Percentiles rank a stretch among this genome's conserved stretches.
phyloP scores from a whole-genome alignment of 2,113 vertebrate species.

The Eretmochelys imbricata region DNA sequence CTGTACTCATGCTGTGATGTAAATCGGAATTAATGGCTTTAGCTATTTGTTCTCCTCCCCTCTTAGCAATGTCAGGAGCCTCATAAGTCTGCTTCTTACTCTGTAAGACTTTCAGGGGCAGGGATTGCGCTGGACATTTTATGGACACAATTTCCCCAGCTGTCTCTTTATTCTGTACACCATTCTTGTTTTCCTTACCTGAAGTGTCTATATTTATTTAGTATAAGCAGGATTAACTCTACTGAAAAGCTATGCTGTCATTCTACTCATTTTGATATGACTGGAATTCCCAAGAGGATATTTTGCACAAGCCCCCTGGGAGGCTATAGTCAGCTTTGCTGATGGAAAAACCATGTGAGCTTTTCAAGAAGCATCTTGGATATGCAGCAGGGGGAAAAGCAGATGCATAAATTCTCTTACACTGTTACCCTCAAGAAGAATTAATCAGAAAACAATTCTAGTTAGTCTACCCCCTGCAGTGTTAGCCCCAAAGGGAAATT shows the following conservation, averaged over 20 bases:
- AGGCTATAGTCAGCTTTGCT: background rate
- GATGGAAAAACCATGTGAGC: background rate
- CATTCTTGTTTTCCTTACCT: background rate
- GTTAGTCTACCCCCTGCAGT: background rate
- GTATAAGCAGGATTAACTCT: background rate
- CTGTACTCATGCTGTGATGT: background rate
- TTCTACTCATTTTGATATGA: background rate
- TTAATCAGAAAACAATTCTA: background rate
- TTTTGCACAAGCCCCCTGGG: background rate
- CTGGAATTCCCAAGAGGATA: background rate
- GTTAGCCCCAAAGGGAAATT: background rate
- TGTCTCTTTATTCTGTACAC: background rate
- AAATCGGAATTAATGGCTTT: background rate
- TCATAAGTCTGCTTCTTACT: background rate
- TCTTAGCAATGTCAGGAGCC: background rate
- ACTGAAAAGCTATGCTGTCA: background rate
- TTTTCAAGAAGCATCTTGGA: background rate
- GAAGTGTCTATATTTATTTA: background rate
- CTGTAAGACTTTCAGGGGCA: background rate
- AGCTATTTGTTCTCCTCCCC: background rate
- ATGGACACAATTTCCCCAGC: background rate
- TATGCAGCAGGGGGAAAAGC: background rate
- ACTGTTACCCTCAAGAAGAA: background rate
- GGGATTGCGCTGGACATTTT: background rate
- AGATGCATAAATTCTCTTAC: slow-evolving; percentile 24